These are phyloP conservation scores for Oryzias melastigma DNA, from an alignment of 2,113 vertebrate genomes.

Conservation along the genomic window DNA sequence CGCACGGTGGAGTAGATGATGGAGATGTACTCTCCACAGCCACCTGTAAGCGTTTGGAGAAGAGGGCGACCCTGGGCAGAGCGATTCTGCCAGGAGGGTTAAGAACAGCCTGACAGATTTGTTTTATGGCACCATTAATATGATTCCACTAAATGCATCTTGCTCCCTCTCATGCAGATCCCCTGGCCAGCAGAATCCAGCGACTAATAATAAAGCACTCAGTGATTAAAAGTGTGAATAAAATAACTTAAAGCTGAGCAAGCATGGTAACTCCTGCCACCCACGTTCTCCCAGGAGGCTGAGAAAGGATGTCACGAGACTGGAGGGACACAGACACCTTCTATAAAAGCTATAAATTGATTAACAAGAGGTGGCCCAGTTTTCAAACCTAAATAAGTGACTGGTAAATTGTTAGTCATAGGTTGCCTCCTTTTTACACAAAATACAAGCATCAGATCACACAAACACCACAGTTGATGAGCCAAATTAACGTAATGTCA, in stretches of 20 bases:
- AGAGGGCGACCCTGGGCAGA: constrained; percentile 62
- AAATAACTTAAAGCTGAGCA: constrained; percentile 78
- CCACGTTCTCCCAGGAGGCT: constrained; percentile 74
- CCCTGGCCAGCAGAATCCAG: constrained; percentile 71
- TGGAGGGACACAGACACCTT: constrained; percentile 77
- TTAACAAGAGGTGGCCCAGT: constrained; percentile 66
- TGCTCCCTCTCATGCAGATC: constrained; percentile 70
- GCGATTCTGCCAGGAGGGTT: constrained; percentile 71
- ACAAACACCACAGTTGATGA: constrained; percentile 36
- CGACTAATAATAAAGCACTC: constrained; percentile 83
- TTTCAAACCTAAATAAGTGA: constrained; percentile 58
- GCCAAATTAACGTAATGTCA: constrained; percentile 34
- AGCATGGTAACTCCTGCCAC: constrained; percentile 72
- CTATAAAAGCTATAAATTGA: constrained; percentile 76
- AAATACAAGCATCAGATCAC: constrained; percentile 43
- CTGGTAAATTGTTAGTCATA: constrained; percentile 60
- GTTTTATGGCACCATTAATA: constrained; percentile 78
- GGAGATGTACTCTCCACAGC: constrained; percentile 75
- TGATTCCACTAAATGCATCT: constrained; percentile 77
- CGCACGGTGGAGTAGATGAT: constrained; percentile 62
- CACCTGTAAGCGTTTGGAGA: constrained; percentile 73
- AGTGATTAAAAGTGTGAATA: constrained; percentile 82
- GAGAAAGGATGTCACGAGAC: constrained; percentile 63
- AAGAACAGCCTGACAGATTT: constrained; percentile 78
- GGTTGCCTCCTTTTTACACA: constrained; percentile 41